A percentile compares a stretch with the other conserved stretches of the same genome.
phyloP scores from a whole-genome alignment of 2,113 vertebrate genomes.

The Osmerus eperlanus region DNA sequence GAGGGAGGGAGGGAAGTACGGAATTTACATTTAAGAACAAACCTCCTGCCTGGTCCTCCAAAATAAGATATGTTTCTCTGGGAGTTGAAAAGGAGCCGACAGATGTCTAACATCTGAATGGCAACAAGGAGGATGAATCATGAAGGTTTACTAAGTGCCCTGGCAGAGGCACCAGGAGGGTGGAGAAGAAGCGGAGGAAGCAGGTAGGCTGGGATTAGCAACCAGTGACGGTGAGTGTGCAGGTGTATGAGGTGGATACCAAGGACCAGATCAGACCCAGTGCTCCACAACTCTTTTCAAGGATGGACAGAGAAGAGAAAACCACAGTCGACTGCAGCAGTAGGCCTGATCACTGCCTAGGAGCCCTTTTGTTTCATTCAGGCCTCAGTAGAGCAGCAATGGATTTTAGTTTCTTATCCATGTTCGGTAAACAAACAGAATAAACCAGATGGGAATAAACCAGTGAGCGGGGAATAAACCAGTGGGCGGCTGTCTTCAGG shows the following conservation, averaged over 20 bases:
- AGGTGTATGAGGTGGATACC: neutral
- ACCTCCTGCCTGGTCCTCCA: neutral
- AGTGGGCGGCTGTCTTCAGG: too few relatives aligned
- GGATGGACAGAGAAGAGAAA: too few relatives aligned
- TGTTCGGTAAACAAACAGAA: too few relatives aligned
- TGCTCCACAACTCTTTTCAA: too few relatives aligned
- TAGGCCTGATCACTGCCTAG: too few relatives aligned
- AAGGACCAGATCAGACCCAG: too few relatives aligned
- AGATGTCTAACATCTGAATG: constrained; percentile 1
- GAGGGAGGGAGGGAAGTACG: neutral
- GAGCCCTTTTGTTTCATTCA: too few relatives aligned
- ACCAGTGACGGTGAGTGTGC: neutral
- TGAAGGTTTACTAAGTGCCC: neutral
- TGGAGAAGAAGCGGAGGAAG: neutral
- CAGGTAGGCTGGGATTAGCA: neutral
- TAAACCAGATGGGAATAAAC: too few relatives aligned
- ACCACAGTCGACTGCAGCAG: too few relatives aligned
- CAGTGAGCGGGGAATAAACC: too few relatives aligned
- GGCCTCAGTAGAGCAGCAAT: too few relatives aligned
- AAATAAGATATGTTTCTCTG: neutral
- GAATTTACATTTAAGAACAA: constrained; percentile 5
- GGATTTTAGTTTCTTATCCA: too few relatives aligned
- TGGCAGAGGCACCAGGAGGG: neutral
- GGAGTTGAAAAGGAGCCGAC: neutral
- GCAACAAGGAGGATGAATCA: neutral